Conservation (phyloP, 2,888 invertebrate genomes). For the Oscheius onirici region DNA sequence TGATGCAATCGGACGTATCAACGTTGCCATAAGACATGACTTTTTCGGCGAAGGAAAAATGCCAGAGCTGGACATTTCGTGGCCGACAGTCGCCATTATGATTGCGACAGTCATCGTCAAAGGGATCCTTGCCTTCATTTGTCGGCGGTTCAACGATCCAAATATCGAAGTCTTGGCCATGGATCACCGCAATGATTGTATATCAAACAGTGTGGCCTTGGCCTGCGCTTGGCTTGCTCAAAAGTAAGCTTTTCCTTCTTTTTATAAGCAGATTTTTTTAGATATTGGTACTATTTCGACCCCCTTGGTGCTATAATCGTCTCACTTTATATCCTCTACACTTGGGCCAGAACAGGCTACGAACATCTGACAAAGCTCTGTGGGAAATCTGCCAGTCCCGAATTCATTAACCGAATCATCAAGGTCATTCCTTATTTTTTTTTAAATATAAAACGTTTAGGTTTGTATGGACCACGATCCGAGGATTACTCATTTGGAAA, state of each 20-base stretch:
- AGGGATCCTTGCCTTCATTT: slow-evolving; percentile 60
- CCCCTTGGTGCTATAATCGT: slow-evolving; percentile 75
- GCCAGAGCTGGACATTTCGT: slow-evolving; percentile 59
- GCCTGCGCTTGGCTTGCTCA: slow-evolving; percentile 71
- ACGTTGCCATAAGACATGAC: slow-evolving; percentile 23
- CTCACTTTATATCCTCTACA: slow-evolving; percentile 73
- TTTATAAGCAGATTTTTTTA: not conserved
- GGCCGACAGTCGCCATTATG: slow-evolving; percentile 68
- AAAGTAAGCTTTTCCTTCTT: slow-evolving; percentile 15
- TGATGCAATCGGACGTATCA: slow-evolving; percentile 54
- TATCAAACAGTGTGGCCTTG: slow-evolving; percentile 74
- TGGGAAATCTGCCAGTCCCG: slow-evolving; percentile 68
- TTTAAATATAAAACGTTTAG: slow-evolving; percentile 35
- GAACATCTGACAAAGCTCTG: slow-evolving; percentile 70
- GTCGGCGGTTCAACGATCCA: slow-evolving; percentile 65
- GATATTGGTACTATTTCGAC: slow-evolving; percentile 73
- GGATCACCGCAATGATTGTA: slow-evolving; percentile 75
- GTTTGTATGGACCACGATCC: slow-evolving; percentile 70
- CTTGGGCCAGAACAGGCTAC: slow-evolving; percentile 73
- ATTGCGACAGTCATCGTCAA: slow-evolving; percentile 65
- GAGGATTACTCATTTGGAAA: slow-evolving; percentile 72
- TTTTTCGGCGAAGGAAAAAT: slow-evolving; percentile 16
- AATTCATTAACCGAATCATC: slow-evolving; percentile 71
- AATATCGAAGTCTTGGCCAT: slow-evolving; percentile 73
- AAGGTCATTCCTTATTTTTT: slow-evolving; percentile 50